Percentiles rank a stretch among this genome's conserved stretches.
These are phyloP conservation scores for Yponomeuta plumbellus DNA, from an alignment of 2,888 invertebrate species.

Conservation along the genomic window DNA sequence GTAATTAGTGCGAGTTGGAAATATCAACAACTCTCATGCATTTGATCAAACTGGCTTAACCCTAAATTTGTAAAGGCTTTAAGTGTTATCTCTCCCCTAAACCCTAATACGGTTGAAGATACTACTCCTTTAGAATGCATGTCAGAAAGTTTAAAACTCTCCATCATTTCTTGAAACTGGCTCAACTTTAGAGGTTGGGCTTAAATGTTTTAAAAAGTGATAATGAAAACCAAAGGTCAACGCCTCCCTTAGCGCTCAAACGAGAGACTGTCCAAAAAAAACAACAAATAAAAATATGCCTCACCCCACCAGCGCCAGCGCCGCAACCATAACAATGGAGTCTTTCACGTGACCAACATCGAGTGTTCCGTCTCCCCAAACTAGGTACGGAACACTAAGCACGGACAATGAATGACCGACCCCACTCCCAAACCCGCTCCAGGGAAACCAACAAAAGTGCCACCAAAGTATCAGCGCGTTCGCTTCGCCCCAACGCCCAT, in stretches of 20 bases:
- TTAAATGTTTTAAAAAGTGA: too few species aligned
- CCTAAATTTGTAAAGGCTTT: background rate
- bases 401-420: background rate
- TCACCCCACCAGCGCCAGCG: background rate
- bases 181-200: too few species aligned
- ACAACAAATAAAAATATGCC: background rate
- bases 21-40: too few species aligned
- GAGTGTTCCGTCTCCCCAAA: constrained; percentile 1
- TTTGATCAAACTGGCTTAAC: background rate
- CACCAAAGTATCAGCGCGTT: constrained; percentile 43
- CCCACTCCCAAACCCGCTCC: background rate
- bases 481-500: constrained; percentile 58
- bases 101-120: background rate
- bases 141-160: background rate
- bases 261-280: background rate
- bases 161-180: background rate
- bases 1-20: too few species aligned
- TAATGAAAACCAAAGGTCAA: too few species aligned
- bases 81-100: background rate
- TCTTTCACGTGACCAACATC: background rate
- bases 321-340: background rate
- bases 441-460: background rate
- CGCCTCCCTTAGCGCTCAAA: too few species aligned
- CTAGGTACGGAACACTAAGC: background rate
- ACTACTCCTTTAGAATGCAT: background rate